Evolutionary conservation across 2,797 vertebrate species (phyloP).

Genomic region (Ctenosaura bakeri): DNA sequence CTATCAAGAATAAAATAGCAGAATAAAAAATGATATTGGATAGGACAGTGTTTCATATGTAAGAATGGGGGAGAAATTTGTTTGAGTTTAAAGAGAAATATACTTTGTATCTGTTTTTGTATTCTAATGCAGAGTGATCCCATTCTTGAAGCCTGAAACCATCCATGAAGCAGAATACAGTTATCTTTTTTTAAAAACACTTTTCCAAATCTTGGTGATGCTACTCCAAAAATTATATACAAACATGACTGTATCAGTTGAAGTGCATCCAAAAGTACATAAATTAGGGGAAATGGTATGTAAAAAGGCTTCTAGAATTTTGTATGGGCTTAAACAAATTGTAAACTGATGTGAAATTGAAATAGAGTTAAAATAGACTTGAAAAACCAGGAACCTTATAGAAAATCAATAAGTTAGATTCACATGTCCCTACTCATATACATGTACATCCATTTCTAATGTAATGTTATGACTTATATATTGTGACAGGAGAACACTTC

Average conservation of each 20-base stretch:
- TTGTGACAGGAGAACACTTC: neutral
- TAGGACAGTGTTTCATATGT: conserved; percentile 47
- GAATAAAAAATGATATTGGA: conserved; percentile 66
- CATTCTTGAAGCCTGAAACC: neutral
- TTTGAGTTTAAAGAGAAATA: no score
- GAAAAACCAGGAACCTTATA: neutral
- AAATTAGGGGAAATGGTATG: neutral
- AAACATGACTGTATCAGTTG: neutral
- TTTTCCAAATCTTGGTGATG: neutral
- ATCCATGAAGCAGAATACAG: neutral
- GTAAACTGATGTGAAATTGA: neutral
- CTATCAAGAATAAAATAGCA: conserved; percentile 41
- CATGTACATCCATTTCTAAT: conserved; percentile 49
- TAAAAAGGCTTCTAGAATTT: no score
- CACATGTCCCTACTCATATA: neutral
- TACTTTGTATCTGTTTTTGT: neutral
- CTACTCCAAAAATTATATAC: neutral
- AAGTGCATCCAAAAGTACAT: neutral
- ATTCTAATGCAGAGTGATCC: neutral
- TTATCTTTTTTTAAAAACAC: neutral
- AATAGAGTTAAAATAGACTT: neutral
- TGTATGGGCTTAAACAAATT: neutral
- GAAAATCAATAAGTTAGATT: neutral
- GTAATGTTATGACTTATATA: conserved; percentile 64
- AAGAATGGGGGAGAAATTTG: neutral